A percentile compares a stretch with the other conserved stretches of the same genome.
phyloP scores from a whole-genome alignment of 2,888 invertebrate genomes.

The Ectobius pallidus region DNA sequence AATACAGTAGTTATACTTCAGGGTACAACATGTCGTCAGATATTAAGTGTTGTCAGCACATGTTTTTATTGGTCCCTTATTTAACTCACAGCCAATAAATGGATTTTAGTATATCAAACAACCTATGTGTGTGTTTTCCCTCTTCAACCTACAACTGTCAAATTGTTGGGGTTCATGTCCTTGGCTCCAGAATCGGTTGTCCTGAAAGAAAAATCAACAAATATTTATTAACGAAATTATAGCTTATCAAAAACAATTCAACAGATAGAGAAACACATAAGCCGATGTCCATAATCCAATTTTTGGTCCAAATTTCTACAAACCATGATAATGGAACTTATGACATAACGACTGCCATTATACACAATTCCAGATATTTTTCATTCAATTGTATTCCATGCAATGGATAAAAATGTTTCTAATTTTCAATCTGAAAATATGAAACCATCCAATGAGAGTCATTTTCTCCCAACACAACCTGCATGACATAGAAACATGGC shows the following conservation, averaged over 20 bases:
- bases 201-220: background rate
- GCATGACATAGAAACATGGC: too few species aligned
- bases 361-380: too few species aligned
- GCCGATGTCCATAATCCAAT: background rate
- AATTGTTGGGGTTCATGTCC: slow-evolving; percentile 34
- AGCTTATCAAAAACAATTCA: too few species aligned
- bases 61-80: slow-evolving; percentile 32
- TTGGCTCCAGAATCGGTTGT: slow-evolving; percentile 38
- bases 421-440: too few species aligned
- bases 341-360: background rate
- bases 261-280: too few species aligned
- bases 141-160: slow-evolving; percentile 39
- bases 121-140: background rate
- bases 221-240: background rate
- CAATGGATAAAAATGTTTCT: too few species aligned
- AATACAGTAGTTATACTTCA: background rate
- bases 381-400: too few species aligned
- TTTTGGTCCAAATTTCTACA: too few species aligned
- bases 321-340: background rate
- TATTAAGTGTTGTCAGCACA: background rate
- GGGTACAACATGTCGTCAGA: background rate
- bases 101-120: background rate
- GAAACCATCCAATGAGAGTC: too few species aligned
- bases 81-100: slow-evolving; percentile 28
- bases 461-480: too few species aligned